Evolutionary conservation across 2,113 vertebrate genomes (phyloP).

Genomic region (Oncorhynchus nerka): DNA sequence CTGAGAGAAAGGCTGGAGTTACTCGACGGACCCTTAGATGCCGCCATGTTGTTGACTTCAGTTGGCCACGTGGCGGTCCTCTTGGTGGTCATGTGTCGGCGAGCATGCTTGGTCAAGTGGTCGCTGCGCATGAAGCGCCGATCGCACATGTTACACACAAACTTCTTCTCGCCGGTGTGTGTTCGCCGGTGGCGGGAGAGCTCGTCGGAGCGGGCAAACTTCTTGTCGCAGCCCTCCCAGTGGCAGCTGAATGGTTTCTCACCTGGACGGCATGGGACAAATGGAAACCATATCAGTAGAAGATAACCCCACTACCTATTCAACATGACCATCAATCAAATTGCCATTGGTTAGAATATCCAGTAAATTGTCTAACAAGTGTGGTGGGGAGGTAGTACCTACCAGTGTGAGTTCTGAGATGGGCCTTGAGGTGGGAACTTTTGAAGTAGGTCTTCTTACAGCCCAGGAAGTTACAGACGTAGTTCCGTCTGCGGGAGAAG

Average conservation of each 20-base stretch:
- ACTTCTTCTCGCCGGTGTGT: conserved; percentile 97
- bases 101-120: conserved; percentile 94
- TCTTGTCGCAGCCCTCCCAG: conserved; percentile 96
- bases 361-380: background rate
- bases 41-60: conserved; percentile 71
- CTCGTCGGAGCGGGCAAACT: conserved; percentile 94
- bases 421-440: conserved; percentile 97
- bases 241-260: conserved; percentile 96
- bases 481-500: conserved; percentile 90
- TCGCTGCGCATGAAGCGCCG: conserved; percentile 98
- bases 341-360: background rate
- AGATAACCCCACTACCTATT: background rate
- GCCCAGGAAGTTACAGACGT: conserved; percentile 87
- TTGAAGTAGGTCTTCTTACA: conserved; percentile 99
- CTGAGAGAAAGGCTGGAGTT: conserved; percentile 62
- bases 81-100: conserved; percentile 86
- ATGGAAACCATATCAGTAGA: background rate
- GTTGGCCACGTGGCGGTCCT: conserved; percentile 83
- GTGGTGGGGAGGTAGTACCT: conserved; percentile 25
- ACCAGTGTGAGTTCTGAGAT: conserved; percentile 98
- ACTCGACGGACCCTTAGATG: conserved; percentile 55
- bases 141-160: conserved; percentile 87
- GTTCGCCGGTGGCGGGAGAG: conserved; percentile 94
- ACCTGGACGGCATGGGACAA: conserved; percentile 67
- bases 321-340: background rate